Evolutionary conservation across 2,797 vertebrate species (phyloP), one percentile per base, ranked within the genome.

Genomic region (Lutjanus argentimaculatus): DNA sequence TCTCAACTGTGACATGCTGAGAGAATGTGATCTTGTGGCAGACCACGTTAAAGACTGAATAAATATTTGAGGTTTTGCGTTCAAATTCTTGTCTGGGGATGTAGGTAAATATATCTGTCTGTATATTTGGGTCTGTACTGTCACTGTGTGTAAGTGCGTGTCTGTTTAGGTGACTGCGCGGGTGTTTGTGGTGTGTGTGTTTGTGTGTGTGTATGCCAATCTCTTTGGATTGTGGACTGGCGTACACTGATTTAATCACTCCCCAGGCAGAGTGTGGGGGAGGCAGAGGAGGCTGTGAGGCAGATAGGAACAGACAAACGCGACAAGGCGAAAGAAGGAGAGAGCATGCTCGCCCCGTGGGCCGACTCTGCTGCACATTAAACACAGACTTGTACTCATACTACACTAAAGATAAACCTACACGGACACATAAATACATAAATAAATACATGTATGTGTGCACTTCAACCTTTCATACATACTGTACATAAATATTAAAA

Each of bases 281-380:
- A 91, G 88, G 93, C 74, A 85, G 90, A 89, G 93, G 90, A 92
- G 92, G 93, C 90, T 92, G 89, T 95, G 94, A 95, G 91, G 90
- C 88, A 95, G 92, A 95, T 95, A 94, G 91, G 88, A 95, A 94
- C 93, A 94, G 94, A 95, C 95, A 95, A 93, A 95, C 70, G 92
- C 91, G 91, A 95, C 94, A 94, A 94, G 93, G 93, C 92, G 89
- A 94, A 92, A 95, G 93, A 93, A 86, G 80, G 82, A 89, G 89
- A 73, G 88, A 89, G 89, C 83, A 82, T 84, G 86, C 88, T 90
- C 75, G 56, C 86, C 87, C 90, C 46, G 80, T 70, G 80, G 89
- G 83, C 83, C 79, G 45, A 62, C 86, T 87, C 83, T 19, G 82
- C 88, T 90, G 72, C 83, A 91, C 86, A 91, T 80, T 89, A 92